Evolutionary conservation across 2,113 vertebrate species (phyloP), one percentile per base, ranked within the genome.

Genomic region (Nymphicus hollandicus): DNA sequence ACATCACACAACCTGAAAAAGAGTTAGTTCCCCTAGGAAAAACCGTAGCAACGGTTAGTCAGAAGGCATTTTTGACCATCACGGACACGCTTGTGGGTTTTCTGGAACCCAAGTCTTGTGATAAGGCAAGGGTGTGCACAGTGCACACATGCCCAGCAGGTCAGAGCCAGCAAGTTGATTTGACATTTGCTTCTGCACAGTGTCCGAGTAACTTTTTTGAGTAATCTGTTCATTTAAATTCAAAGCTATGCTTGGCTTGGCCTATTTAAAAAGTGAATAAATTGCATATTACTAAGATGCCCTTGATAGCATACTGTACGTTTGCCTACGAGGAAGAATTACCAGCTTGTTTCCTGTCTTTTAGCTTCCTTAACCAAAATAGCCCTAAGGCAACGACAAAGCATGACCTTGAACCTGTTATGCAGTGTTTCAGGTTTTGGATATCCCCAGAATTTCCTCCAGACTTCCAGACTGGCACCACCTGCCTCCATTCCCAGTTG

Each of bases 301-400:
- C 46, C 52, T 86, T 93, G 69, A 72, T 43, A 81, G 33, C 10
- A 17, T 49, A 22, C 13, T 74, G 44, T 70, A 5, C 0, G 0
- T 94, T 47, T 93, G 56, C 74, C 66, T 69, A 12, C 35, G 56
- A 71, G 33, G 92, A 96, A 93, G 74, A 91, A 86, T 56, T 94
- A 37, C 27, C 31, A 28, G 0, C 14, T 85, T 84, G 61, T 91
- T 95, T 73, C 63, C 47, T 35, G 29, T 66, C 60, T 74, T 78
- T 81, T 64, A 88, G 82, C 63, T 91, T 93, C 81, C 90, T 85
- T 91, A 85, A 95, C 70, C 76, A 81, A 89, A 89, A 50, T 28
- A 88, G 13, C 44, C 70, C 11, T 15, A 52, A 71, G 66, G 53
- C 52, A 85, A 76, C 82, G 52, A 76, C 78, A 79, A 76, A 76